These are phyloP conservation scores for Capitella teleta DNA, from an alignment of 1,140 invertebrate species.

Conservation along the genomic window DNA sequence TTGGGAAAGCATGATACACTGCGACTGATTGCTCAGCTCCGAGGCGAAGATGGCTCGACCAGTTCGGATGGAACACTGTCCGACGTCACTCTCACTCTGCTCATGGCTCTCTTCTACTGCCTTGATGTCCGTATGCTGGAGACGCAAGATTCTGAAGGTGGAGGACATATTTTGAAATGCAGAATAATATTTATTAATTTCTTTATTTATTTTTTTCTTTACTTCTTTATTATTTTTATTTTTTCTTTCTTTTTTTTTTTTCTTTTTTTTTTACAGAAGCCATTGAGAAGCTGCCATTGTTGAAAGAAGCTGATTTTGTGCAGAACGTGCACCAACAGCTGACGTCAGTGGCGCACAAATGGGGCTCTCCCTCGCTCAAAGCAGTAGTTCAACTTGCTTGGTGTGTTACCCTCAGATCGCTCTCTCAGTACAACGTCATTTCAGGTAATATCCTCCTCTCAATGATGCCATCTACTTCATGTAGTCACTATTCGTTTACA, in stretches of 20 bases:
- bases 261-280: slow-evolving; percentile 1
- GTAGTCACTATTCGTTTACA: no score
- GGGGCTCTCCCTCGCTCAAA: slow-evolving; percentile 57
- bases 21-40: slow-evolving; percentile 43
- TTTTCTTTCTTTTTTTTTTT: no score
- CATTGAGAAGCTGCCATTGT: slow-evolving; percentile 54
- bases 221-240: no score
- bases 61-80: slow-evolving; percentile 49
- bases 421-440: no score
- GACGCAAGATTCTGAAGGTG: slow-evolving; percentile 45
- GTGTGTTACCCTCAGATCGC: slow-evolving; percentile 66
- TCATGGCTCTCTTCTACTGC: slow-evolving; percentile 72
- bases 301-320: slow-evolving; percentile 57
- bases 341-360: slow-evolving; percentile 44
- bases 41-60: slow-evolving; percentile 22
- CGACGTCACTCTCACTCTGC: slow-evolving; percentile 61
- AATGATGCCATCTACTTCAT: no score
- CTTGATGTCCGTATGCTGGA: slow-evolving; percentile 65
- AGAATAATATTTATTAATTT: slow-evolving; percentile 11
- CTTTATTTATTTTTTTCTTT: no score
- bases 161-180: background rate
- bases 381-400: slow-evolving; percentile 67
- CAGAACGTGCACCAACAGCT: slow-evolving; percentile 48
- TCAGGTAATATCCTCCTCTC: no score
- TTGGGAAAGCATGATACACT: slow-evolving; percentile 49